phyloP scores from a whole-genome alignment of 2,888 invertebrate species.

The Copidosoma aretas region DNA sequence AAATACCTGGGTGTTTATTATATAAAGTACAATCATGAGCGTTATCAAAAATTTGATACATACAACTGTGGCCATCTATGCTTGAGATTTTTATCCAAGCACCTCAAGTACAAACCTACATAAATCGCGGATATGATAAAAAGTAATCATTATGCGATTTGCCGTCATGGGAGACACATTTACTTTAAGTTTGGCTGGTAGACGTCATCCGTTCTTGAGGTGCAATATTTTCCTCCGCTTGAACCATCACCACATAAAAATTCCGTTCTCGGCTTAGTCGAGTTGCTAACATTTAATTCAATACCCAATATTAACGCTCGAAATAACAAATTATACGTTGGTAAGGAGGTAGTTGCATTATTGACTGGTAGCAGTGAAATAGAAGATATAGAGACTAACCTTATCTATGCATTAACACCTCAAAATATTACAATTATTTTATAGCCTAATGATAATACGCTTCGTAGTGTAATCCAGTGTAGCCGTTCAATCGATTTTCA shows the following conservation, averaged over 20 bases:
- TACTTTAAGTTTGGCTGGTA: slow-evolving; percentile 36
- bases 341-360: slow-evolving; percentile 9
- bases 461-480: slow-evolving; percentile 34
- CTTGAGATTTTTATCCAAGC: too few species aligned
- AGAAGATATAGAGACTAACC: slow-evolving; percentile 26
- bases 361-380: slow-evolving; percentile 36
- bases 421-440: slow-evolving; percentile 20
- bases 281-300: slow-evolving; percentile 34
- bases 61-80: too few species aligned
- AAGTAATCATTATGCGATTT: too few species aligned
- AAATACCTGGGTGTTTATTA: too few species aligned
- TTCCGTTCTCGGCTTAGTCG: slow-evolving; percentile 30
- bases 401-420: not conserved
- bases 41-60: too few species aligned
- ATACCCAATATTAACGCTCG: slow-evolving; percentile 35
- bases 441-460: slow-evolving; percentile 36
- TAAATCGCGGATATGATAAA: too few species aligned
- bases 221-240: slow-evolving; percentile 49
- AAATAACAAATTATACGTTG: slow-evolving; percentile 26
- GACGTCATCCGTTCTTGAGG: slow-evolving; percentile 31
- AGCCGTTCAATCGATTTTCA: slow-evolving; percentile 34
- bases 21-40: too few species aligned
- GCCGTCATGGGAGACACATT: not conserved
- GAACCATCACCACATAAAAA: slow-evolving; percentile 40
- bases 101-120: too few species aligned